phyloP scores from a whole-genome alignment of 2,888 invertebrate species.

The Rhaphigaster nebulosa region DNA sequence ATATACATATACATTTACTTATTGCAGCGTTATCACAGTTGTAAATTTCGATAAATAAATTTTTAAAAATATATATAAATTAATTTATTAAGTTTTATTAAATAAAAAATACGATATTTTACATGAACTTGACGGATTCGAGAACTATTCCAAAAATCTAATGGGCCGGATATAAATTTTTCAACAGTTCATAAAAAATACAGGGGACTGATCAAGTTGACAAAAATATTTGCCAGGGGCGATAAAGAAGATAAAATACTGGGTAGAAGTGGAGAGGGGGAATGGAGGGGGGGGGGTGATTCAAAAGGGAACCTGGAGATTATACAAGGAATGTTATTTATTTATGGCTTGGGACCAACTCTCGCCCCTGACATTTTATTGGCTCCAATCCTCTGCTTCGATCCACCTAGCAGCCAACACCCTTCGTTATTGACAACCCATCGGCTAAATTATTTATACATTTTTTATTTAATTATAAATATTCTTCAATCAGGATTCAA shows the following conservation, averaged over 20 bases:
- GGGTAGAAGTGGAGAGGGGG: too few relatives aligned
- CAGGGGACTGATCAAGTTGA: neutral
- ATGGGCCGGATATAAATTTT: neutral
- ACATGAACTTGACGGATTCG: neutral
- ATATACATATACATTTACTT: too few relatives aligned
- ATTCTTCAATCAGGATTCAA: neutral
- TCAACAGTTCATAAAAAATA: neutral
- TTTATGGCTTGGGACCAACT: conserved; percentile 24
- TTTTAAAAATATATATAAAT: too few relatives aligned
- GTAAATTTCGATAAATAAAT: too few relatives aligned
- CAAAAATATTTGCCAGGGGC: neutral
- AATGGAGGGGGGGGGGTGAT: too few relatives aligned
- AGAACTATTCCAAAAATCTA: neutral
- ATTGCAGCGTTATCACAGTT: too few relatives aligned
- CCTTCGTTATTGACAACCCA: neutral
- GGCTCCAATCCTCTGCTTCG: neutral
- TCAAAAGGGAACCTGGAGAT: neutral
- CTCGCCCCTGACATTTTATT: conserved; percentile 26
- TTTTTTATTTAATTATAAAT: neutral
- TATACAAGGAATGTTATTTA: conserved; percentile 46
- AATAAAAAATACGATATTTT: too few relatives aligned
- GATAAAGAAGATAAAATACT: conserved; percentile 9
- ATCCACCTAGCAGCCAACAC: neutral
- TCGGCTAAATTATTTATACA: neutral
- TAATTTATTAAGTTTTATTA: too few relatives aligned